Conservation (phyloP, 1,140 invertebrate species). For the Coptotermes formosanus region DNA sequence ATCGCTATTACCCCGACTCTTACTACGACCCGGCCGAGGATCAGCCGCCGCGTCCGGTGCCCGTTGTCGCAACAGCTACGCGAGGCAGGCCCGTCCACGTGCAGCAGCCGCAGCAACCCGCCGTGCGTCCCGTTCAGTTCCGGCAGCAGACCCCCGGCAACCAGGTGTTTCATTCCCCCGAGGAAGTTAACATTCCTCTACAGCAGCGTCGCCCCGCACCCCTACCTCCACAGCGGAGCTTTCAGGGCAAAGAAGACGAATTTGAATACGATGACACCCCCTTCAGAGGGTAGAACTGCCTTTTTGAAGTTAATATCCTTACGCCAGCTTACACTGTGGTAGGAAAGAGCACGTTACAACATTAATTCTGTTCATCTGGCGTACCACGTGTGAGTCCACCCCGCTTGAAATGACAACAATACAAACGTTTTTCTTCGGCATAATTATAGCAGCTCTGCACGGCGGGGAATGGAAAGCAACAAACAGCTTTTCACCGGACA, state of each 20-base stretch:
- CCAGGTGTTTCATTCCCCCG: conserved; percentile 77
- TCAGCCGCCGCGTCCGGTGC: conserved; percentile 34
- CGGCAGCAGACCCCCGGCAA: neutral
- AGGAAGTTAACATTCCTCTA: conserved; percentile 82
- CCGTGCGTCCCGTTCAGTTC: conserved; percentile 32
- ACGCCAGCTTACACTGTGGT: neutral
- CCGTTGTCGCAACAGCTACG: neutral
- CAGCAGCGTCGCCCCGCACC: conserved; percentile 64
- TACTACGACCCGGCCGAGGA: conserved; percentile 68
- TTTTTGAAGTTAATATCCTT: neutral
- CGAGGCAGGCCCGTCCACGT: neutral
- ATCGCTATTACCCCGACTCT: conserved; percentile 75
- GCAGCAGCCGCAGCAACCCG: neutral
- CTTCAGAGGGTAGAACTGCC: neutral
- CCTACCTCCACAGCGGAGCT: conserved; percentile 10
- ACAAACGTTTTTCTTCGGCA: neutral
- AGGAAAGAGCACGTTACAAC: neutral
- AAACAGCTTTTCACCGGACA: no score
- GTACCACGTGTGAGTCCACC: no score
- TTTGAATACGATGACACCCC: conserved; percentile 35
- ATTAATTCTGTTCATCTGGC: no score
- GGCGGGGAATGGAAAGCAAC: no score
- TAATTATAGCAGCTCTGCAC: no score
- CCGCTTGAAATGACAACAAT: no score
- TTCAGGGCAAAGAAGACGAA: conserved; percentile 31